A percentile compares a stretch with the other conserved stretches of the same genome.
These are phyloP conservation scores for Leptinotarsa peninsularis DNA, from an alignment of 2,888 invertebrate species.

Conservation along the genomic window DNA sequence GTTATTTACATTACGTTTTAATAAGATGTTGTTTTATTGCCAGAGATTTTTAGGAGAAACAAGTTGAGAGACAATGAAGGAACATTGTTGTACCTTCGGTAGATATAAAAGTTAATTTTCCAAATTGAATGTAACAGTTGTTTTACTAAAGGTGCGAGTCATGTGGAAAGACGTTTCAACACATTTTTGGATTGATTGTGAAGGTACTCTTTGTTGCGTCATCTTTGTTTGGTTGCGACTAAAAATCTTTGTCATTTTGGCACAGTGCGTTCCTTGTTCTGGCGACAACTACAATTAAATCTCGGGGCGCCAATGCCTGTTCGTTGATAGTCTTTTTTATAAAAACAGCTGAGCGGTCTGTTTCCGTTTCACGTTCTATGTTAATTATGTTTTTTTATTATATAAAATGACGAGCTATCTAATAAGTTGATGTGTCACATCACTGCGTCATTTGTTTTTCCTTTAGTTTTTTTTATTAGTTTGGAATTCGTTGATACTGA, in stretches of 20 bases:
- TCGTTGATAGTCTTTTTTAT: constrained; percentile 53
- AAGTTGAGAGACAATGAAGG: constrained; percentile 45
- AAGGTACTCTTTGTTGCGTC: neutral
- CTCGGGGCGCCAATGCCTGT: constrained; percentile 59
- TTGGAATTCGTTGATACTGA: constrained; percentile 48
- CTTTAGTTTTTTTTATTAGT: constrained; percentile 46
- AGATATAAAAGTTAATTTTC: neutral
- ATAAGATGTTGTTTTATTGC: constrained; percentile 37
- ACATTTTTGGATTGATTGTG: neutral
- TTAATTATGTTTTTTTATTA: constrained; percentile 61
- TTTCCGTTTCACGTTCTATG: constrained; percentile 49
- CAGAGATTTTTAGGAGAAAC: constrained; percentile 32
- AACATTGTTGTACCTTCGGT: neutral
- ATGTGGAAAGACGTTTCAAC: neutral
- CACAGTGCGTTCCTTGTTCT: constrained; percentile 62
- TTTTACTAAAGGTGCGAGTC: neutral
- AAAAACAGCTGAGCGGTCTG: constrained; percentile 34
- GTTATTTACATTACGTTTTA: constrained; percentile 57
- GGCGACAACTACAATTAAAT: constrained; percentile 58
- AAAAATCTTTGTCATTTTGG: constrained; percentile 43
- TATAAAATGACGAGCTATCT: constrained; percentile 31
- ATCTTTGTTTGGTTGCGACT: constrained; percentile 22
- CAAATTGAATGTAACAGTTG: neutral
- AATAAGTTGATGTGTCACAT: constrained; percentile 58
- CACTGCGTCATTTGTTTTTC: constrained; percentile 56